Evolutionary conservation across 2,888 invertebrate species (phyloP).

Genomic region (Cyclophora albipunctata): DNA sequence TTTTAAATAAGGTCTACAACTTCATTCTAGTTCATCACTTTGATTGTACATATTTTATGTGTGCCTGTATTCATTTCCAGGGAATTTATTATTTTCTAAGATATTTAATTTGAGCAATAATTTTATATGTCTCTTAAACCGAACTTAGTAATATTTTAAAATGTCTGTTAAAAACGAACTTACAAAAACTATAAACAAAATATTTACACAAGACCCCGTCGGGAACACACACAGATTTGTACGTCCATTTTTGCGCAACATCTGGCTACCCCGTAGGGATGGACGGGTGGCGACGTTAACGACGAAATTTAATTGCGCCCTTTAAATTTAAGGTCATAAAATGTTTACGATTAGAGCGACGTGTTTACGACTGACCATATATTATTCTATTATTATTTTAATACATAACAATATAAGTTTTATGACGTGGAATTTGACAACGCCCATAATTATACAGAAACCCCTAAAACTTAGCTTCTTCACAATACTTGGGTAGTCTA

Average conservation of each 20-base stretch:
- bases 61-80: no score
- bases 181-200: no score
- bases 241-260: conserved; percentile 15
- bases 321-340: conserved; percentile 52
- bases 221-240: conserved; percentile 7
- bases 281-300: conserved; percentile 49
- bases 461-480: not conserved
- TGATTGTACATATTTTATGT: no score
- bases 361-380: conserved; percentile 52
- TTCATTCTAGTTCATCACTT: no score
- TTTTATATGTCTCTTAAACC: no score
- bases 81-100: no score
- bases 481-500: not conserved
- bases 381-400: conserved; percentile 50
- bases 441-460: not conserved
- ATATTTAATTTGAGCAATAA: no score
- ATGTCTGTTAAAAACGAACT: no score
- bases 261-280: conserved; percentile 19
- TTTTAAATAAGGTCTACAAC: no score
- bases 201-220: no score
- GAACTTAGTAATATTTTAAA: no score
- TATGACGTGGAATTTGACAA: conserved; percentile 17
- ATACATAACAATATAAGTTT: conserved; percentile 26
- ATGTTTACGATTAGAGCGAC: conserved; percentile 42
- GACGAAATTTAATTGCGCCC: conserved; percentile 42